These are phyloP conservation scores for Chionis minor DNA, from an alignment of 2,113 vertebrate species.

Conservation along the genomic window DNA sequence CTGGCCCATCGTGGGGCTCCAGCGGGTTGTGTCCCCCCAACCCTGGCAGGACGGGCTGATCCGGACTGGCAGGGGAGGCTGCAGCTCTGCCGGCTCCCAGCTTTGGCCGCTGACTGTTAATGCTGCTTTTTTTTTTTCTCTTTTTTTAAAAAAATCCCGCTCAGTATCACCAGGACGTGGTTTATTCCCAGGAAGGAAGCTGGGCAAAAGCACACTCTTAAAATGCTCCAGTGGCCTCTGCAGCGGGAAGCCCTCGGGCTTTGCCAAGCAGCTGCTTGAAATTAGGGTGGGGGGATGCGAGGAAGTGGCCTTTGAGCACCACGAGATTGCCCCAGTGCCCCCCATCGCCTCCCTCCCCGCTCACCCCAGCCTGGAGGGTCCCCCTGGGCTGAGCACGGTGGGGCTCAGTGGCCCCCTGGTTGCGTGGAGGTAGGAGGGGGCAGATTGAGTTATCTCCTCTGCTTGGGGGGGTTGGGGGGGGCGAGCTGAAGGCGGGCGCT, in stretches of 20 bases:
- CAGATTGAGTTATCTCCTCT: not conserved
- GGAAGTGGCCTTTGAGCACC: not conserved
- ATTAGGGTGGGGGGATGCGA: not conserved
- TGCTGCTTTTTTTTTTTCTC: not conserved
- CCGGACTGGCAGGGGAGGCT: rapidly evolving
- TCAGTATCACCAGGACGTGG: not conserved
- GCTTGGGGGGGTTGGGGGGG: not conserved
- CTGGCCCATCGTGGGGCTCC: rapidly evolving
- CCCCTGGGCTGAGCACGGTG: not conserved
- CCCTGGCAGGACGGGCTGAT: rapidly evolving
- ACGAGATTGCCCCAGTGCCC: not conserved
- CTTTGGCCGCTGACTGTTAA: not conserved
- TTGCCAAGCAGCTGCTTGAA: not conserved
- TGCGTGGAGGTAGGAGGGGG: not conserved
- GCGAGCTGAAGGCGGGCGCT: not conserved
- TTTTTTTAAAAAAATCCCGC: not conserved
- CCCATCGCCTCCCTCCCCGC: rapidly evolving
- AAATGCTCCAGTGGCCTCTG: not conserved
- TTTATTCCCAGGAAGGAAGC: conserved; percentile 60
- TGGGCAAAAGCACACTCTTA: not conserved
- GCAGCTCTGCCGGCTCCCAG: not conserved
- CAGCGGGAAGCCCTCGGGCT: not conserved
- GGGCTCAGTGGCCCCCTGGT: rapidly evolving
- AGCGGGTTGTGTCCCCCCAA: not conserved
- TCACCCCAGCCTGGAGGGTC: not conserved